These are phyloP conservation scores for Drosophila engyochracea DNA, from an alignment of 2,888 invertebrate species.

Conservation along the genomic window DNA sequence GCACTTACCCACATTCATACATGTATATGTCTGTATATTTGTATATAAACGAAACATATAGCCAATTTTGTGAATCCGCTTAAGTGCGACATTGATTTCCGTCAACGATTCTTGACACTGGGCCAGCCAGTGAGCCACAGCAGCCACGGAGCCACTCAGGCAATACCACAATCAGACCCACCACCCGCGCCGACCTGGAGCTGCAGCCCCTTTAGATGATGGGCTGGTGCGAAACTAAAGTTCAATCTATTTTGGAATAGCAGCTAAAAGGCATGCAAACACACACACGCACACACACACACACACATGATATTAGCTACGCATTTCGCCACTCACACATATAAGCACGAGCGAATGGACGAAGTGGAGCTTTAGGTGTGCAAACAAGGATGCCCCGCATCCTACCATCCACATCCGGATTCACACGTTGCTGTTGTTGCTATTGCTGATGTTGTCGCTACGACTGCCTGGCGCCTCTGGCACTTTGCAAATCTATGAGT, in stretches of 20 bases:
- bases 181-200: neutral
- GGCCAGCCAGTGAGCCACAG: conserved; percentile 40
- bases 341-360: neutral
- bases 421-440: conserved; percentile 35
- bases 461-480: conserved; percentile 57
- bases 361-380: conserved; percentile 53
- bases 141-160: conserved; percentile 19
- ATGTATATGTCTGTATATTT: neutral
- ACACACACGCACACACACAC: conserved; percentile 6
- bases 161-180: neutral
- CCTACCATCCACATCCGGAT: conserved; percentile 48
- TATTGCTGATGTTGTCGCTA: conserved; percentile 23
- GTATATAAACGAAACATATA: conserved; percentile 60
- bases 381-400: conserved; percentile 25
- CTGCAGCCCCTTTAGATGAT: conserved; percentile 11
- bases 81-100: conserved; percentile 81
- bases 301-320: conserved; percentile 26
- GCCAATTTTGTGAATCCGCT: conserved; percentile 79
- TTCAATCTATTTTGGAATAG: conserved; percentile 57
- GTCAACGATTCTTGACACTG: conserved; percentile 75
- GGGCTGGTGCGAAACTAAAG: conserved; percentile 45
- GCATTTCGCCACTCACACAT: neutral
- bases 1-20: conserved; percentile 1
- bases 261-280: conserved; percentile 42
- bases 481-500: conserved; percentile 57